Percentiles rank a stretch among this genome's conserved stretches.
Conservation (phyloP, 1,140 invertebrate species). For the Achatina immaculata region DNA sequence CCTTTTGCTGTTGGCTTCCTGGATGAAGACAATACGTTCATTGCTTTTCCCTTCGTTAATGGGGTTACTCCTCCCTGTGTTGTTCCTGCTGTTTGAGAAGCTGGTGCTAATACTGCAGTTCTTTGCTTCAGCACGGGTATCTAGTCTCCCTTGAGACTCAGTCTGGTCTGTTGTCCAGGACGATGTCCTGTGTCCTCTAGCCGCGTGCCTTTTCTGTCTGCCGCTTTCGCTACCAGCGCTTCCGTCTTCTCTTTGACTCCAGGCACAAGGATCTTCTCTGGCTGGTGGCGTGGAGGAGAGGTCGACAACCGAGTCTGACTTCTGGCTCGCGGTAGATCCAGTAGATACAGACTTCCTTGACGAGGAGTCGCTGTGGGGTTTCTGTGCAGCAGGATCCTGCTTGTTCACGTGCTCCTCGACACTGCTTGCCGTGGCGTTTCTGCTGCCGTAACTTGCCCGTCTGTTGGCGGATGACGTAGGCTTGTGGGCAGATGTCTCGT, state of each 20-base stretch:
- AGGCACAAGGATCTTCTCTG: neutral
- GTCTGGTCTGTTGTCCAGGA: slow-evolving; percentile 38
- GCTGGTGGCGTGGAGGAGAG: neutral
- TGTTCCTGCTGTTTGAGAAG: slow-evolving; percentile 4
- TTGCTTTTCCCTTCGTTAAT: neutral
- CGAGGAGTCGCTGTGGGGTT: slow-evolving; percentile 35
- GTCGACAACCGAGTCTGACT: neutral
- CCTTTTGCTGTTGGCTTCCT: neutral
- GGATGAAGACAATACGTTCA: neutral
- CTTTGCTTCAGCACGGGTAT: slow-evolving; percentile 37
- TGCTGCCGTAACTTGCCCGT: neutral
- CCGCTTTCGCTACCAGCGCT: neutral
- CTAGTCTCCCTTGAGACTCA: slow-evolving; percentile 33
- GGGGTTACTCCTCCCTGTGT: neutral
- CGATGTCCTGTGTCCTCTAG: slow-evolving; percentile 18
- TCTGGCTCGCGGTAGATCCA: neutral
- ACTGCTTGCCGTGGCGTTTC: neutral
- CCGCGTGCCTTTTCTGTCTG: neutral
- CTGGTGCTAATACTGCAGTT: neutral
- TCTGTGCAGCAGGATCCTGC: neutral
- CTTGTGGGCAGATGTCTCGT: too few relatives aligned
- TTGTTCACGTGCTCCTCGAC: neutral
- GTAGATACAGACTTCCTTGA: neutral
- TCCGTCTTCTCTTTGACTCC: neutral
- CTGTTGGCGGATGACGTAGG: neutral